Conservation (phyloP, 2,888 invertebrate genomes). For the Polia nebulosa region DNA sequence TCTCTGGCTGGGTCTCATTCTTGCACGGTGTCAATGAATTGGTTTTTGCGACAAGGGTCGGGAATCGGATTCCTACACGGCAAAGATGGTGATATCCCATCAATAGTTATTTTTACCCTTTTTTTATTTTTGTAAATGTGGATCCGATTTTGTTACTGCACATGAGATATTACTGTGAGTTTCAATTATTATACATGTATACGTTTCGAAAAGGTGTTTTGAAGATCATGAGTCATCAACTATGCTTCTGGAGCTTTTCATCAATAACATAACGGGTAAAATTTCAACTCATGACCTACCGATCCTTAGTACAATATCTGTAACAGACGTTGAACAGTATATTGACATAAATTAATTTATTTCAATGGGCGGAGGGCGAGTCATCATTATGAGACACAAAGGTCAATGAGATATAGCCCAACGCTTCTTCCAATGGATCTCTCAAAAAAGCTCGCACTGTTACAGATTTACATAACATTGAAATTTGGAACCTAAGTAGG, state of each 20-base stretch:
- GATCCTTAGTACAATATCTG: neutral
- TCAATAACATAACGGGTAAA: no score
- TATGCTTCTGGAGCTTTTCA: neutral
- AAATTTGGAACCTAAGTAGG: neutral
- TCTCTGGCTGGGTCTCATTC: no score
- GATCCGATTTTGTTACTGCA: neutral
- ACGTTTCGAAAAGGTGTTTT: neutral
- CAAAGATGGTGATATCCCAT: neutral
- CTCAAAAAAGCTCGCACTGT: neutral
- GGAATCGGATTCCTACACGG: neutral
- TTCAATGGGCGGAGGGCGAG: constrained; percentile 12
- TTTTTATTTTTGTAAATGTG: neutral
- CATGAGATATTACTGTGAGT: neutral
- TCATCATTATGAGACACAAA: neutral
- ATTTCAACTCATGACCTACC: neutral
- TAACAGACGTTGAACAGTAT: constrained; percentile 1
- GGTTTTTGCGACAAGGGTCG: neutral
- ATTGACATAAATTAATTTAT: constrained; percentile 42
- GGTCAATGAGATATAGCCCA: constrained; percentile 5
- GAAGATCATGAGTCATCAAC: neutral
- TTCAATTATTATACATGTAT: no score
- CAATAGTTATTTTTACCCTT: neutral
- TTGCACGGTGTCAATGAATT: neutral
- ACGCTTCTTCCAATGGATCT: neutral
- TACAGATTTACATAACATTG: neutral